Conservation (phyloP, 2,113 vertebrate species). For the Aspiorhynchus laticeps region DNA sequence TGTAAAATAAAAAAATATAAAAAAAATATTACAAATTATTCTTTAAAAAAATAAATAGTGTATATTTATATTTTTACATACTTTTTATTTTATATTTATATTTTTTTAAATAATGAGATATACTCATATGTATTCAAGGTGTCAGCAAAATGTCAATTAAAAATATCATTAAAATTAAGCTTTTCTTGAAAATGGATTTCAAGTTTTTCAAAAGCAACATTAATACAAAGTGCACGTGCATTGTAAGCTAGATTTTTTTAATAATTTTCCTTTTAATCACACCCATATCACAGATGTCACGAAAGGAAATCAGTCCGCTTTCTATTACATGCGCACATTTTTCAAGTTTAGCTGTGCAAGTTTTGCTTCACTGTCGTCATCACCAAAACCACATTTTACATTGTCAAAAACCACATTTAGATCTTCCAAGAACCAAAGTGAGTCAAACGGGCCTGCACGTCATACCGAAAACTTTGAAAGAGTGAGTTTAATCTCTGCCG, state of each 20-base stretch:
- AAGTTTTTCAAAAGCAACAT: too few relatives aligned
- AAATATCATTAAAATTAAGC: neutral
- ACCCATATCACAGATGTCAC: neutral
- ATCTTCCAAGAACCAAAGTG: constrained; percentile 22
- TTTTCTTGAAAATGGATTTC: neutral
- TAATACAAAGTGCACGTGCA: neutral
- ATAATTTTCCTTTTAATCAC: neutral
- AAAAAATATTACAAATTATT: neutral
- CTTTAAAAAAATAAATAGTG: too few relatives aligned
- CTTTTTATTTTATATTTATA: too few relatives aligned
- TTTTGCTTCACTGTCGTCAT: neutral
- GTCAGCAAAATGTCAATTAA: too few relatives aligned
- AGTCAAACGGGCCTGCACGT: neutral
- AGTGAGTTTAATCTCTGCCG: too few relatives aligned
- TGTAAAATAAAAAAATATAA: neutral
- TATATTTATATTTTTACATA: too few relatives aligned
- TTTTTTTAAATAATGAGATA: too few relatives aligned
- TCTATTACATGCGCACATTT: neutral
- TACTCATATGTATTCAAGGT: too few relatives aligned
- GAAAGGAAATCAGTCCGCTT: neutral
- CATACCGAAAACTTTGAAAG: neutral
- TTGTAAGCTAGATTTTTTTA: neutral
- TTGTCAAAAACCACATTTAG: constrained; percentile 5
- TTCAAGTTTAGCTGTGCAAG: neutral
- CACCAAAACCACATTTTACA: constrained; percentile 22